Evolutionary conservation across 2,113 vertebrate genomes (phyloP).

Genomic region (Coryphaenoides rupestris): DNA sequence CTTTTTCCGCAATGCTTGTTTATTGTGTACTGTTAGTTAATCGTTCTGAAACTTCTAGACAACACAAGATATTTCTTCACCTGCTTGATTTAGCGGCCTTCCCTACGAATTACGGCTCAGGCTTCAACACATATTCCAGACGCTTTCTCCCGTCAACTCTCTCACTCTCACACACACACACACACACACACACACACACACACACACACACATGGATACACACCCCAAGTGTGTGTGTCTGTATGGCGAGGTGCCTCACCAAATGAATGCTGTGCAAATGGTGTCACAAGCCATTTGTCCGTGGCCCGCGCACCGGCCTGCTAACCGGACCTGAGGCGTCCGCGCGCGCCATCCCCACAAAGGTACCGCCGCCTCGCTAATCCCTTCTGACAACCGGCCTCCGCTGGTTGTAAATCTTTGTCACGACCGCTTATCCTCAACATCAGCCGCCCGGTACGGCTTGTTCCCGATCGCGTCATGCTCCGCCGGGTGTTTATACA

Average conservation of each 20-base stretch:
- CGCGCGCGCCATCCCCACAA: conserved; percentile 72
- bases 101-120: too few species aligned
- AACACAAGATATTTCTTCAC: too few species aligned
- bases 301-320: conserved; percentile 56
- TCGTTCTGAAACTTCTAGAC: too few species aligned
- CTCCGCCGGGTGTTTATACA: neutral
- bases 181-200: conserved; percentile 30
- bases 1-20: too few species aligned
- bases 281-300: conserved; percentile 76
- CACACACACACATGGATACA: conserved; percentile 1
- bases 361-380: conserved; percentile 73
- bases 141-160: too few species aligned
- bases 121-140: neutral
- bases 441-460: conserved; percentile 51
- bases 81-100: too few species aligned
- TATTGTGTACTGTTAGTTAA: too few species aligned
- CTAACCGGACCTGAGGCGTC: conserved; percentile 69
- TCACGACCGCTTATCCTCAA: conserved; percentile 73
- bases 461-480: neutral
- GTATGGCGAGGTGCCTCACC: conserved; percentile 60
- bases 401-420: conserved; percentile 80
- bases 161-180: too few species aligned
- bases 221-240: conserved; percentile 37
- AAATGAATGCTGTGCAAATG: conserved; percentile 77
- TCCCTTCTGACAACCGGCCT: conserved; percentile 76